These are phyloP conservation scores for Hydroisotoma schaefferi DNA, from an alignment of 2,888 invertebrate genomes.

Conservation along the genomic window DNA sequence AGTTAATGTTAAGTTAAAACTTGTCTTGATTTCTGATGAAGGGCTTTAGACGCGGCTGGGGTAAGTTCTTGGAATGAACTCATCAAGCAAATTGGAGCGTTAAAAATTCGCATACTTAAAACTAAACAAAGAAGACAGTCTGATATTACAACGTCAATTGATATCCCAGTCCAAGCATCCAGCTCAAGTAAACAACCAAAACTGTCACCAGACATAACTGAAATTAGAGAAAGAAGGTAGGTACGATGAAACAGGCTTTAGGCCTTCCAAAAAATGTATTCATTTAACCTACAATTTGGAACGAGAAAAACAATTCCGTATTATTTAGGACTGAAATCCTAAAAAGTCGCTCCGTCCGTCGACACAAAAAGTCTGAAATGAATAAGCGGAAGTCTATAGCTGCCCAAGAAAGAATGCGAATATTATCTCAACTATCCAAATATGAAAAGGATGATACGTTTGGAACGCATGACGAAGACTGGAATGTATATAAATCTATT, in stretches of 20 bases:
- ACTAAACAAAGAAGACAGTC: slow-evolving; percentile 55
- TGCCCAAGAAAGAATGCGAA: slow-evolving; percentile 90
- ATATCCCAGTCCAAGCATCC: not conserved
- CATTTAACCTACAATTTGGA: not conserved
- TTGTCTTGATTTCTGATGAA: slow-evolving; percentile 53
- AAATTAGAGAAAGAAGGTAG: slow-evolving; percentile 62
- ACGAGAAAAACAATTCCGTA: not conserved
- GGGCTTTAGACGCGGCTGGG: slow-evolving; percentile 70
- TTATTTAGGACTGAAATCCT: slow-evolving; percentile 66
- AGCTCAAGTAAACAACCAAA: not conserved
- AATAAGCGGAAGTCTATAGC: slow-evolving; percentile 84
- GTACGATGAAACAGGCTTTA: not conserved
- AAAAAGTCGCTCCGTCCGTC: slow-evolving; percentile 67
- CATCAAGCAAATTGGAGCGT: slow-evolving; percentile 67
- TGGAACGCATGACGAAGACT: slow-evolving; percentile 89
- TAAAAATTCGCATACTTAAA: slow-evolving; percentile 70
- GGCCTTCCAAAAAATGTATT: not conserved
- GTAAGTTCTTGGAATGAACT: slow-evolving; percentile 73
- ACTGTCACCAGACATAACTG: slow-evolving; percentile 51
- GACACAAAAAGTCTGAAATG: slow-evolving; percentile 80
- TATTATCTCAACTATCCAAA: slow-evolving; percentile 78
- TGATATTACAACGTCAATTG: not conserved
- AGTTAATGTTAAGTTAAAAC: not conserved
- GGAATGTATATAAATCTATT: slow-evolving; percentile 93
- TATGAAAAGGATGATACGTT: slow-evolving; percentile 76